Base-by-base conservation (phyloP, 1,140 invertebrate species). In the Ptiloglossa arizonensis region DNA sequence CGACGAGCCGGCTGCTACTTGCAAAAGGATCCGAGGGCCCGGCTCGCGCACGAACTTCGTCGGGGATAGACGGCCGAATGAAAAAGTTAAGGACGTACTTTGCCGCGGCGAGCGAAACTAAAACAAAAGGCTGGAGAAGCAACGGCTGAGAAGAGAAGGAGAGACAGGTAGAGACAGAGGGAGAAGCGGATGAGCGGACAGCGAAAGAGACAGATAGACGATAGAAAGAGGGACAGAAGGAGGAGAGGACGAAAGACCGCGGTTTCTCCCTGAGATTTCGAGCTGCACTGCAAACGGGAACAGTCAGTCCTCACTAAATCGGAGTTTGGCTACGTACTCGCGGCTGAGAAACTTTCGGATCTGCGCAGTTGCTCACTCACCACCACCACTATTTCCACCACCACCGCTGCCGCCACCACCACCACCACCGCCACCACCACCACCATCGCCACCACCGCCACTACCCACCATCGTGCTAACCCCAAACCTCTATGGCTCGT, bases 261-360 rank as follows among this genome's bases (percentile, higher is more conserved):
- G 79, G 82, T 71, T 82, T 78, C 87, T 80, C 87, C 87, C 83
- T 72, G 82, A 85, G 86, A 88, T 88, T 88, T 90, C 85, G 83
- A 86, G 80, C 82, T 87, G 86, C 87, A 87, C 87, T 88, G 87
- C 89, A 86, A 89, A 87, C 85, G 86, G 88, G 86, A 87, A 88
- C 86, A 86, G 86, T 84, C 88, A 87, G 79, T 89, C 89, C 87
- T 88, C 87, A 91, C 90, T 91, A 89, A 91, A 82, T 87, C 86
- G 77, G 79, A 85, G 86, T 89, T 87, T 83, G 84, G 81, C 82
- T 86, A 86, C 83, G 86, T 86, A 89, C 87, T 89, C 86, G 85
- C 82, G 81, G 87, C 81, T 85, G 83, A 82, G 86, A 88, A 87
- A 87, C 86, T 87, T 84, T 35, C 82, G 88, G 88, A 81, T 89